phyloP scores from a whole-genome alignment of 1,140 invertebrate genomes.

The Papilio dardanus region DNA sequence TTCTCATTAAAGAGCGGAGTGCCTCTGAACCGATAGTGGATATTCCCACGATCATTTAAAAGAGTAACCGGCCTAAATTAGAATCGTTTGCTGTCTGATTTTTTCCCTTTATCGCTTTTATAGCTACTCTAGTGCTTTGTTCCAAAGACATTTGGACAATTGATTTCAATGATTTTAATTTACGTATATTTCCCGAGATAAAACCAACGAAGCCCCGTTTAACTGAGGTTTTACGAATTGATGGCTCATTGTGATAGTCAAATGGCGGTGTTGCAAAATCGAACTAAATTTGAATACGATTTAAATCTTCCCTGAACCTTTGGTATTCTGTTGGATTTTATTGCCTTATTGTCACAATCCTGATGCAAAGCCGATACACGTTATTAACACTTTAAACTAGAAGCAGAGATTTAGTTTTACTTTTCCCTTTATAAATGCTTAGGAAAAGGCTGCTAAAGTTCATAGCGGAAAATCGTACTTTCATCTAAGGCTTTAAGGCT shows the following conservation, averaged over 20 bases:
- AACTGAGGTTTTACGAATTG: not conserved
- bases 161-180: not conserved
- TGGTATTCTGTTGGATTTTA: not conserved
- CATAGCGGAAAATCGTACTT: conserved; percentile 30
- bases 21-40: conserved; percentile 33
- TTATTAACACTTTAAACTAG: conserved; percentile 13
- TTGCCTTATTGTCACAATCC: not conserved
- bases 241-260: not conserved
- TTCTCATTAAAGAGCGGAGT: conserved; percentile 30
- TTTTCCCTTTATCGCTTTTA: conserved; percentile 23
- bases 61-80: conserved; percentile 32
- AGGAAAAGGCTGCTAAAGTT: conserved; percentile 29
- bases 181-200: not conserved
- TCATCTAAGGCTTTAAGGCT: conserved; percentile 37
- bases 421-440: conserved; percentile 26
- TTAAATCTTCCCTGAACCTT: not conserved
- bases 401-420: conserved; percentile 25
- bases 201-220: not conserved
- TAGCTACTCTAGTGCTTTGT: not conserved
- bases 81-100: conserved; percentile 35
- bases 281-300: not conserved
- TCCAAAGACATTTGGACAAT: not conserved
- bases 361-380: not conserved
- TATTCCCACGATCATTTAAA: conserved; percentile 37
- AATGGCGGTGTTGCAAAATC: not conserved